Conservation (phyloP, 2,113 vertebrate species). For the Columba janthina region DNA sequence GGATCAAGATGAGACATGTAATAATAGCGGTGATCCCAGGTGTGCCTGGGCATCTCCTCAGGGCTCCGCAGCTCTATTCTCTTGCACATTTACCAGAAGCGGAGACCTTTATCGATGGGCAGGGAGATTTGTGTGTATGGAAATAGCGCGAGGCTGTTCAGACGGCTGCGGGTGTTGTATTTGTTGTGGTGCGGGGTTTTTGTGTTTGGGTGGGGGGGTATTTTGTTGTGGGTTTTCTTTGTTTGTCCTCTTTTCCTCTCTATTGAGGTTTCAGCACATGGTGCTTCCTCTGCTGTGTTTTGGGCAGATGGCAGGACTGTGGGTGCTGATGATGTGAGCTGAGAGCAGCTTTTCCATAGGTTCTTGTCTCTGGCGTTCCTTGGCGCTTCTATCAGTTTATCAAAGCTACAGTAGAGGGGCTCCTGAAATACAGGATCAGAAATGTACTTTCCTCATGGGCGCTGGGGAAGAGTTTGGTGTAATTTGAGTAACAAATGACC, state of each 20-base stretch:
- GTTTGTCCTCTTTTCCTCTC: neutral
- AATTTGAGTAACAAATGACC: neutral
- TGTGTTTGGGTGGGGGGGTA: too few species aligned
- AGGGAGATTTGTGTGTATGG: neutral
- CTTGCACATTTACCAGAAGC: neutral
- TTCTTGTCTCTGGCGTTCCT: neutral
- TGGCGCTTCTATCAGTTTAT: neutral
- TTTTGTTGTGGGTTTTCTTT: too few species aligned
- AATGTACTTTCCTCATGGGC: neutral
- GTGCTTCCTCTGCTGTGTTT: neutral
- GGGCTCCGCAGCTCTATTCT: neutral
- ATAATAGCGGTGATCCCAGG: neutral
- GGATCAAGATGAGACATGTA: neutral
- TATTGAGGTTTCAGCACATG: neutral
- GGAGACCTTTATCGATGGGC: neutral
- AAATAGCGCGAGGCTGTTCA: neutral
- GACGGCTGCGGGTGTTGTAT: neutral
- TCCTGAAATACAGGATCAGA: neutral
- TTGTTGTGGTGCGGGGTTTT: neutral
- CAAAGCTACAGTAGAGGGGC: neutral
- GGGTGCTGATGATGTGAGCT: neutral
- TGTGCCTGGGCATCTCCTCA: neutral
- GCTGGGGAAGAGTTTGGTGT: neutral
- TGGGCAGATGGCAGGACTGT: neutral
- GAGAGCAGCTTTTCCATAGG: neutral